Evolutionary conservation across 2,888 invertebrate genomes (phyloP).

Genomic region (Oscheius onirici): DNA sequence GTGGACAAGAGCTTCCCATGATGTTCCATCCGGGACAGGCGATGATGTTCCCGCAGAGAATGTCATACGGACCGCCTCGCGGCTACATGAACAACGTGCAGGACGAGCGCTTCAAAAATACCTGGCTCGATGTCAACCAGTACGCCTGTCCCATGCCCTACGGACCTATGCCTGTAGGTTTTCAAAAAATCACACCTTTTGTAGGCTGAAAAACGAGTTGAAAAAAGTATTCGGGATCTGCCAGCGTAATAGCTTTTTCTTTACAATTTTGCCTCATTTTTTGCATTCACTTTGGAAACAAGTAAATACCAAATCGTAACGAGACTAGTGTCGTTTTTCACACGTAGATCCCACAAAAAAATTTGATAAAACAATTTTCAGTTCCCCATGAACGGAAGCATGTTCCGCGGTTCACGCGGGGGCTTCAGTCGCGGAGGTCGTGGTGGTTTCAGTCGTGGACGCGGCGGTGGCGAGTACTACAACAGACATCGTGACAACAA

Average conservation of each 20-base stretch:
- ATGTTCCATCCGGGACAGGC: constrained; percentile 1
- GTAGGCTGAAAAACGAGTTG: too few relatives aligned
- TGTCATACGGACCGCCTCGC: constrained; percentile 6
- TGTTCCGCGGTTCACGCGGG: constrained; percentile 5
- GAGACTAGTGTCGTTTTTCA: too few relatives aligned
- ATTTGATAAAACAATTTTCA: too few relatives aligned
- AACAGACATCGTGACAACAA: neutral
- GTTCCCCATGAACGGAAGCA: constrained; percentile 15
- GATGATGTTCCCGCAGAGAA: constrained; percentile 23
- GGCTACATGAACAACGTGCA: constrained; percentile 31
- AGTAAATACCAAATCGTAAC: too few relatives aligned
- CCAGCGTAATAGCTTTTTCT: too few relatives aligned
- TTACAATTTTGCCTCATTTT: too few relatives aligned
- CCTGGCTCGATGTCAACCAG: constrained; percentile 52
- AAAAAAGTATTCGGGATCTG: too few relatives aligned
- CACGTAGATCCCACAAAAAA: too few relatives aligned
- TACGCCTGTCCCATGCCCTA: constrained; percentile 14
- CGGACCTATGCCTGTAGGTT: constrained; percentile 19
- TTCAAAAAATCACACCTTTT: too few relatives aligned
- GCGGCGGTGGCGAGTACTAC: constrained; percentile 5
- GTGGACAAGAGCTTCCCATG: neutral
- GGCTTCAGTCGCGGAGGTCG: neutral
- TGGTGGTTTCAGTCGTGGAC: too few relatives aligned
- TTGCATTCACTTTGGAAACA: too few relatives aligned
- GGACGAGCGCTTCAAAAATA: constrained; percentile 50